Evolutionary conservation across 2,113 vertebrate genomes (phyloP).

Genomic region (Pterocles burchelli): DNA sequence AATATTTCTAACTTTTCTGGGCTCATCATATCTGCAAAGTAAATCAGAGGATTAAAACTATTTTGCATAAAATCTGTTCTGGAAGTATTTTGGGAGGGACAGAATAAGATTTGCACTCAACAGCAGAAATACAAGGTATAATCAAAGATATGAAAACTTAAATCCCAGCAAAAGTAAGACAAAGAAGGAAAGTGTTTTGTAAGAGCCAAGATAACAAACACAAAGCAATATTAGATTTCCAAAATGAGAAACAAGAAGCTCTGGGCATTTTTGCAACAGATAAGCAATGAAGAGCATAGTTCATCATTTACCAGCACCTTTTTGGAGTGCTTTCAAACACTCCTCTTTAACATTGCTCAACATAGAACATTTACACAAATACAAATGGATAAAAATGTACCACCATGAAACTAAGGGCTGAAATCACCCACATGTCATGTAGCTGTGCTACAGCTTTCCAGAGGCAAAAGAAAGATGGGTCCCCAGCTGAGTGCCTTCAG

Average conservation of each 20-base stretch:
- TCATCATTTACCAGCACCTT: background rate
- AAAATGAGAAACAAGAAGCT: background rate
- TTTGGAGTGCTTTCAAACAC: background rate
- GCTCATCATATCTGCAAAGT: background rate
- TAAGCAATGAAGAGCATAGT: background rate
- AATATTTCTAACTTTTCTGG: background rate
- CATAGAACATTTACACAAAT: background rate
- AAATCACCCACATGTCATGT: background rate
- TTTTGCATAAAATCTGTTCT: slow-evolving; percentile 6
- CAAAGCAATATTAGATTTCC: background rate
- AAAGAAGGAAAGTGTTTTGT: background rate
- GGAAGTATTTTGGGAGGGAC: background rate
- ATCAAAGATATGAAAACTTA: background rate
- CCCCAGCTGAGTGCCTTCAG: background rate
- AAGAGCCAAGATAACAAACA: background rate
- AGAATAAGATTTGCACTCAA: background rate
- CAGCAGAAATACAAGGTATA: background rate
- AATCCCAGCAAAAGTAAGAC: background rate
- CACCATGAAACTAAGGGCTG: background rate
- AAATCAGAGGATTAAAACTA: background rate
- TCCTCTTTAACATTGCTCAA: background rate
- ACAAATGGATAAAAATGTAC: background rate
- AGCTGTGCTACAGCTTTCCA: background rate
- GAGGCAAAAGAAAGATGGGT: accelerated
- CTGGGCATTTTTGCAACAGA: background rate